Evolutionary conservation across 2,888 invertebrate species (phyloP).

Genomic region (Fragum fragum): DNA sequence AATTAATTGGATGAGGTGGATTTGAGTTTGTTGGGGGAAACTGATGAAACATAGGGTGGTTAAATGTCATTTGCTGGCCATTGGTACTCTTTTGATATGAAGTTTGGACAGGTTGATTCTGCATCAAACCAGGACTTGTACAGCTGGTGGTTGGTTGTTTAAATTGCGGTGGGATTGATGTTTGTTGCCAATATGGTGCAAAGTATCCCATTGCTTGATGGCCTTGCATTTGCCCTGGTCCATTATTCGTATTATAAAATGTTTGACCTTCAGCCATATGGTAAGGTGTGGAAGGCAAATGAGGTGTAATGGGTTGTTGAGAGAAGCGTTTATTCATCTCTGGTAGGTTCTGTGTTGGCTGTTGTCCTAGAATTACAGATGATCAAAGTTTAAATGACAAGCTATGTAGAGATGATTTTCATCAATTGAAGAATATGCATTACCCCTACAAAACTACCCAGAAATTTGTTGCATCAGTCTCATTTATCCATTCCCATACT

Average conservation of each 20-base stretch:
- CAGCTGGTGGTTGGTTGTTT: background rate
- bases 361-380: background rate
- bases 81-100: too few relatives aligned
- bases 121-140: background rate
- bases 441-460: too few relatives aligned
- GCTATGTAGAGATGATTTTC: too few relatives aligned
- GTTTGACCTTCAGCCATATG: background rate
- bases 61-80: too few relatives aligned
- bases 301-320: too few relatives aligned
- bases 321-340: background rate
- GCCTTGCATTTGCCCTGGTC: background rate
- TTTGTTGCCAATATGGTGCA: background rate
- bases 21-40: too few relatives aligned
- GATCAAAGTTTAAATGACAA: too few relatives aligned
- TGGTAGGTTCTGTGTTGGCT: background rate
- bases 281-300: background rate
- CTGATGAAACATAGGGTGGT: too few relatives aligned
- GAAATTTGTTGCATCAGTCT: too few relatives aligned
- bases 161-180: background rate
- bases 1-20: too few relatives aligned
- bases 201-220: background rate
- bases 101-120: background rate
- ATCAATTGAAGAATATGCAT: too few relatives aligned
- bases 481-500: too few relatives aligned
- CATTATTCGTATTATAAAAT: background rate